phyloP scores from a whole-genome alignment of 2,888 invertebrate genomes.

The Drosophila trichaetosa region DNA sequence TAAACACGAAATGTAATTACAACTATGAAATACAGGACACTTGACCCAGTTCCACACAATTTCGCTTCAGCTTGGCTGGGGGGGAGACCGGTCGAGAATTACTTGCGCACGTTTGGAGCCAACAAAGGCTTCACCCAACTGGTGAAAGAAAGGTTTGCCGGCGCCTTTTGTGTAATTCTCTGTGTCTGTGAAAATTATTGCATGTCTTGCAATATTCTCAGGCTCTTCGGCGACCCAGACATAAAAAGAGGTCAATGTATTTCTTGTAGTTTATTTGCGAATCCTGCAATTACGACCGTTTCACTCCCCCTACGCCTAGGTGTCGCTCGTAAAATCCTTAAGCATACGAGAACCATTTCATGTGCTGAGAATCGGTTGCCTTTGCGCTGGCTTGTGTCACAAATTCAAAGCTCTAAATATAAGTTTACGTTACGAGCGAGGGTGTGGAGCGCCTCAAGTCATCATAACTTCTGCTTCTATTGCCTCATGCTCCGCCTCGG shows the following conservation, averaged over 20 bases:
- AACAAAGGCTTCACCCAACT: constrained; percentile 43
- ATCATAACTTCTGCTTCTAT: constrained; percentile 73
- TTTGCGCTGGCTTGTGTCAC: constrained; percentile 25
- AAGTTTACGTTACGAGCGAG: constrained; percentile 64
- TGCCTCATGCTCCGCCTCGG: neutral
- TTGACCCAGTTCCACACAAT: constrained; percentile 67
- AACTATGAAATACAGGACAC: constrained; percentile 66
- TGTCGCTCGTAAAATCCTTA: constrained; percentile 60
- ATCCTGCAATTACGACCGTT: constrained; percentile 15
- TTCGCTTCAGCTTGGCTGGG: constrained; percentile 8
- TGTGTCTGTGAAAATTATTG: constrained; percentile 65
- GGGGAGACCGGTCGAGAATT: constrained; percentile 46
- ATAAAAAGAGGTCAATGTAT: constrained; percentile 73
- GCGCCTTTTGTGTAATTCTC: constrained; percentile 35
- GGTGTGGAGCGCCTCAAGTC: constrained; percentile 55
- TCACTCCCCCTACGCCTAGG: neutral
- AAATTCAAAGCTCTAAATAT: constrained; percentile 58
- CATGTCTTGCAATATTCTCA: constrained; percentile 68
- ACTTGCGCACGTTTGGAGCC: constrained; percentile 72
- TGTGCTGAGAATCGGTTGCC: constrained; percentile 22
- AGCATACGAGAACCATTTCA: constrained; percentile 66
- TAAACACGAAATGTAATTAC: constrained; percentile 64
- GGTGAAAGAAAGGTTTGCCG: constrained; percentile 37
- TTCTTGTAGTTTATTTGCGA: constrained; percentile 62
- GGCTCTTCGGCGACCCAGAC: constrained; percentile 28